Percentiles rank a stretch among this genome's conserved stretches.
phyloP scores from a whole-genome alignment of 2,113 vertebrate species.

The Tichodroma muraria region DNA sequence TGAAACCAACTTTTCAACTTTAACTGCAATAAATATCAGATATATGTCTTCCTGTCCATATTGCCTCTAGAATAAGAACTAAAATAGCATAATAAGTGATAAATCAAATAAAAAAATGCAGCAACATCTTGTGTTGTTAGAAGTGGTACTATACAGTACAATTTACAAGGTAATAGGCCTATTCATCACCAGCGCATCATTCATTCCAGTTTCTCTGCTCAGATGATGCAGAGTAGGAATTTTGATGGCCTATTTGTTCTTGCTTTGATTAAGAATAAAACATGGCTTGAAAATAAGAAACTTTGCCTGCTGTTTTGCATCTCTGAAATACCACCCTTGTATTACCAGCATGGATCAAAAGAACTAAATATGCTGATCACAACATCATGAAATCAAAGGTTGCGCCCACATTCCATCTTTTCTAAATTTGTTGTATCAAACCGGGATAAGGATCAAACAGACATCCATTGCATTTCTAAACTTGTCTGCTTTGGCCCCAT shows the following conservation, averaged over 20 bases:
- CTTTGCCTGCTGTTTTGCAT: neutral
- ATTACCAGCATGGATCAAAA: neutral
- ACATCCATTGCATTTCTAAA: neutral
- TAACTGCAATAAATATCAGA: neutral
- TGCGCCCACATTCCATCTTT: neutral
- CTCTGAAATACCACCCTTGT: neutral
- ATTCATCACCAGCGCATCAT: constrained; percentile 18
- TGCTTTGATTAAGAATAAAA: constrained; percentile 31
- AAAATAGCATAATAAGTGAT: neutral
- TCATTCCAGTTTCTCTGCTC: constrained; percentile 19
- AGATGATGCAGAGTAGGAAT: neutral
- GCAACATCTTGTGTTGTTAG: neutral
- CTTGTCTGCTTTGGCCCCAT: neutral
- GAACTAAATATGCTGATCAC: neutral
- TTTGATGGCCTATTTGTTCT: constrained; percentile 30
- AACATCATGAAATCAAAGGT: neutral
- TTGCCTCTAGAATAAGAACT: neutral
- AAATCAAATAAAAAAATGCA: constrained; percentile 19
- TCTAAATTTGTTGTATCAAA: neutral
- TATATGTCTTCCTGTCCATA: neutral
- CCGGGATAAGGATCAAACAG: neutral
- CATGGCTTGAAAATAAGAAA: constrained; percentile 11
- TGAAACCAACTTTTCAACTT: neutral
- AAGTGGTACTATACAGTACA: constrained; percentile 5
- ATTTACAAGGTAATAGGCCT: constrained; percentile 44